A percentile compares a stretch with the other conserved stretches of the same genome.
Conservation (phyloP, 1,140 invertebrate species). For the Mamestra configurata region DNA sequence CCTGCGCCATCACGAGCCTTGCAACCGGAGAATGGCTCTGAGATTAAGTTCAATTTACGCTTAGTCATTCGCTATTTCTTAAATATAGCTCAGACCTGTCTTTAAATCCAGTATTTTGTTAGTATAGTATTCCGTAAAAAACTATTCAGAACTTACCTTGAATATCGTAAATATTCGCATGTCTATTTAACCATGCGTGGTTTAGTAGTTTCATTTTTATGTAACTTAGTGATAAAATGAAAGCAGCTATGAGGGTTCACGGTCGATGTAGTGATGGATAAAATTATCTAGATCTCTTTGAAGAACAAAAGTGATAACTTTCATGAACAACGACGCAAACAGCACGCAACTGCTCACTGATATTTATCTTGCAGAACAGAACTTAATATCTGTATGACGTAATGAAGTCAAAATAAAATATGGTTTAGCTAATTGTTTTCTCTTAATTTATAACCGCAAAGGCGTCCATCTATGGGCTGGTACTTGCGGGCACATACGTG, state of each 20-base stretch:
- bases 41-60: constrained; percentile 23
- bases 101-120: constrained; percentile 3
- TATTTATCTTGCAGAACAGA: background rate
- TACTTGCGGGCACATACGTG: constrained; percentile 71
- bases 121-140: background rate
- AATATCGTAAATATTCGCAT: background rate
- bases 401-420: constrained; percentile 3
- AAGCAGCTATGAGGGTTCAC: constrained; percentile 17
- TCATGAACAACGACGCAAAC: background rate
- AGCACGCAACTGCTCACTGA: too few species aligned
- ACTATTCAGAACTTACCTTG: background rate
- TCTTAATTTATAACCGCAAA: constrained; percentile 51
- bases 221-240: constrained; percentile 16
- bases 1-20: constrained; percentile 16
- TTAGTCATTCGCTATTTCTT: constrained; percentile 13
- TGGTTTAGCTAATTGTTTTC: constrained; percentile 47
- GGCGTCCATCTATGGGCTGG: constrained; percentile 51
- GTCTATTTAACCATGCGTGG: constrained; percentile 10
- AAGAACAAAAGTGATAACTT: background rate
- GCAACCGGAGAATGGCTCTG: constrained; percentile 22
- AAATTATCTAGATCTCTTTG: background rate
- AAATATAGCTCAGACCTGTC: background rate
- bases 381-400: background rate
- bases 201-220: constrained; percentile 28
- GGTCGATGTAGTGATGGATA: constrained; percentile 7